These are phyloP conservation scores for Saimiri boliviensis DNA, from an alignment of 2,113 vertebrate species.

Conservation along the genomic window DNA sequence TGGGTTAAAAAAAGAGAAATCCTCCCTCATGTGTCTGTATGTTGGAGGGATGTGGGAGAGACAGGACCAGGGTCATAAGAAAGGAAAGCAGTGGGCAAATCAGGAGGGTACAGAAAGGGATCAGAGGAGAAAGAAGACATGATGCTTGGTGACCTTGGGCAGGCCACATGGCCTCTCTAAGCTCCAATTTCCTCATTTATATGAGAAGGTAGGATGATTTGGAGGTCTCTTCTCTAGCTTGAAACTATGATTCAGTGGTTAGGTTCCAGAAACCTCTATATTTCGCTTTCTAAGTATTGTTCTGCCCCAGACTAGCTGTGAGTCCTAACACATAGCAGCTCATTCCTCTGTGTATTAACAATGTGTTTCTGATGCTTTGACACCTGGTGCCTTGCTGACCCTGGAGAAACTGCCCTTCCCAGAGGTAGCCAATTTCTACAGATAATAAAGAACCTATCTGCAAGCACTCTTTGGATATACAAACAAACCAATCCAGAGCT, in stretches of 20 bases:
- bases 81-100: neutral
- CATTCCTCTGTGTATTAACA: neutral
- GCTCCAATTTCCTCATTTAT: neutral
- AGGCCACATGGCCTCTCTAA: neutral
- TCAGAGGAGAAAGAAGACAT: neutral
- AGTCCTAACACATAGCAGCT: neutral
- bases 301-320: neutral
- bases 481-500: neutral
- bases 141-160: neutral
- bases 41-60: neutral
- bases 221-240: neutral
- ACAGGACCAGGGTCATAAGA: neutral
- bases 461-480: neutral
- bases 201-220: neutral
- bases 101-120: neutral
- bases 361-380: neutral
- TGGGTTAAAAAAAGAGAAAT: neutral
- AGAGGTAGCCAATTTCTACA: neutral
- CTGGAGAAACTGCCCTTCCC: neutral
- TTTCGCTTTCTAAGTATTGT: neutral
- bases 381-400: neutral
- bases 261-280: neutral
- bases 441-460: neutral
- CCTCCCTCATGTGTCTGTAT: neutral
- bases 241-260: neutral